phyloP scores from a whole-genome alignment of 2,113 vertebrate species.

The Cebidichthys violaceus region DNA sequence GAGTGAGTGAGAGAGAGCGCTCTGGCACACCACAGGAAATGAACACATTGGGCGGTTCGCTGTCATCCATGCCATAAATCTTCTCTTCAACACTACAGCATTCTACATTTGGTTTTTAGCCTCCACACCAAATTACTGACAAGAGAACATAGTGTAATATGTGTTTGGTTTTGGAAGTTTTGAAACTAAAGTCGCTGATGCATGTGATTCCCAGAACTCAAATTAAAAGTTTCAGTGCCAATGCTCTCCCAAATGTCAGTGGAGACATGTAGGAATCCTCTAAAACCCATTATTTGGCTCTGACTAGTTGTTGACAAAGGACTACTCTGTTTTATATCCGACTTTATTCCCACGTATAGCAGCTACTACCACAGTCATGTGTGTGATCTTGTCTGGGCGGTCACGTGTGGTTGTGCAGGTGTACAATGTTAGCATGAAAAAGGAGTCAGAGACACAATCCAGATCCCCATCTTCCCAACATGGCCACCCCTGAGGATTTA shows the following conservation, averaged over 20 bases:
- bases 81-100: constrained; percentile 26
- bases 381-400: constrained; percentile 11
- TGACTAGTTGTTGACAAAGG: constrained; percentile 23
- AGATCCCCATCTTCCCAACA: constrained; percentile 60
- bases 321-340: constrained; percentile 1
- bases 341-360: constrained; percentile 10
- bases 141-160: constrained; percentile 18
- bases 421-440: constrained; percentile 48
- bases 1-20: neutral
- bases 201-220: constrained; percentile 29
- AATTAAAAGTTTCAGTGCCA: constrained; percentile 26
- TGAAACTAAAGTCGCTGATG: constrained; percentile 33
- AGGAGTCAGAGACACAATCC: constrained; percentile 53
- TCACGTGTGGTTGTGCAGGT: constrained; percentile 61
- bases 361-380: constrained; percentile 32
- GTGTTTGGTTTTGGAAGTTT: constrained; percentile 33
- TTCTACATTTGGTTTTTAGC: constrained; percentile 28
- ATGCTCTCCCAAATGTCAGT: constrained; percentile 12
- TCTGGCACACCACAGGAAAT: constrained; percentile 44
- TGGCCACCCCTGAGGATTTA: constrained; percentile 59
- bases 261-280: constrained; percentile 25
- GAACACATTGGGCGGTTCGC: constrained; percentile 40
- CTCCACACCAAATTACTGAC: constrained; percentile 29
- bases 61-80: constrained; percentile 32
- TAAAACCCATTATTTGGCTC: constrained; percentile 2